Conservation (phyloP, 2,888 invertebrate genomes). For the Monoplex corrugatus region DNA sequence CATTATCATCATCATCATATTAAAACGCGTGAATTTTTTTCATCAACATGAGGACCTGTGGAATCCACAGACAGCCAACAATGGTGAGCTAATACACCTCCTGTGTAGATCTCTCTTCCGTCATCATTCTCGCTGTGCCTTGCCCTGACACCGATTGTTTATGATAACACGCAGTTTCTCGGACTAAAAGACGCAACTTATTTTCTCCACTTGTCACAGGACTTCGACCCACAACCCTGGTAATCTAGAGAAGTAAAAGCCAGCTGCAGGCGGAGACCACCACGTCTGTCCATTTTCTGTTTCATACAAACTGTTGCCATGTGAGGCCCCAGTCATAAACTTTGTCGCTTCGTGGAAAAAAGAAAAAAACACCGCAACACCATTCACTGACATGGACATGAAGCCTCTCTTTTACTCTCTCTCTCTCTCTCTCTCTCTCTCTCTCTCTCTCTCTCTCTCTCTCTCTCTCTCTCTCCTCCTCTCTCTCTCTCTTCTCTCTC, state of each 20-base stretch:
- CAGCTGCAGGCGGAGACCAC: not conserved
- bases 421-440: not conserved
- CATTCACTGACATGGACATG: not conserved
- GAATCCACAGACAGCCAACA: no score
- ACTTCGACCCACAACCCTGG: not conserved
- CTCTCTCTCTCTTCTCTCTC: not conserved
- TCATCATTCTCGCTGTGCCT: no score
- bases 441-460: not conserved
- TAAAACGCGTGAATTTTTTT: no score
- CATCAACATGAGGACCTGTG: no score
- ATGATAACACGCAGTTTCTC: not conserved
- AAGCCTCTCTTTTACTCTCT: not conserved
- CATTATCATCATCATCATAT: no score
- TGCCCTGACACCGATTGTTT: not conserved
- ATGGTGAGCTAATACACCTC: no score
- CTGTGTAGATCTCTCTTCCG: no score
- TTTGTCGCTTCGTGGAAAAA: not conserved
- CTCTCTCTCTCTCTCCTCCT: no score
- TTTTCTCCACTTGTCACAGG: not conserved
- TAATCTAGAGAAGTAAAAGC: not conserved
- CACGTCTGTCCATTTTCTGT: not conserved
- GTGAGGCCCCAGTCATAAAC: not conserved
- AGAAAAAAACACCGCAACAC: not conserved
- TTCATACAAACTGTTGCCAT: not conserved
- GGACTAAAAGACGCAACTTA: not conserved